Conservation (phyloP, 2,888 invertebrate species). For the Pediacus dermestoides region DNA sequence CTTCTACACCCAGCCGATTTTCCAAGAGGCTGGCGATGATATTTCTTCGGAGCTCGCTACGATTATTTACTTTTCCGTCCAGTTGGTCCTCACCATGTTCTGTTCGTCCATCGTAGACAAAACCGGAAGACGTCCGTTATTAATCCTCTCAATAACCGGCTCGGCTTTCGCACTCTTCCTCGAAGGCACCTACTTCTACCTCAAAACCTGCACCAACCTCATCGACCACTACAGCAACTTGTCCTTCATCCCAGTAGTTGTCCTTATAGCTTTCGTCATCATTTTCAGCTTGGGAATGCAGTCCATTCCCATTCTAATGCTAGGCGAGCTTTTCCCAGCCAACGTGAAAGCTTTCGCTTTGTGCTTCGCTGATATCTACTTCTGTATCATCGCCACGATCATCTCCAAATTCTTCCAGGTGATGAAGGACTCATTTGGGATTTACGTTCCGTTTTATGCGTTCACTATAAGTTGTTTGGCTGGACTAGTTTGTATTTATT, state of each 20-base stretch:
- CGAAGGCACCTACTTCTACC: constrained; percentile 49
- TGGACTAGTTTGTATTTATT: constrained; percentile 7
- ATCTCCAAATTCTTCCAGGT: constrained; percentile 48
- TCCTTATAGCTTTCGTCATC: constrained; percentile 50
- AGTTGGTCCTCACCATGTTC: constrained; percentile 54
- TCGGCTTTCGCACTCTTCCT: constrained; percentile 45
- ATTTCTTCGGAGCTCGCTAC: constrained; percentile 43
- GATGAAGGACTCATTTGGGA: constrained; percentile 11
- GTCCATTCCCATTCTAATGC: constrained; percentile 51
- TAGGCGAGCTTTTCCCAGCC: constrained; percentile 54
- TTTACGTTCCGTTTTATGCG: constrained; percentile 10
- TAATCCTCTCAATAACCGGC: constrained; percentile 51
- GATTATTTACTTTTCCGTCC: constrained; percentile 48
- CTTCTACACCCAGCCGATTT: constrained; percentile 56
- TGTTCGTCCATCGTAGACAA: constrained; percentile 58
- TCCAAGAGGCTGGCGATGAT: constrained; percentile 43
- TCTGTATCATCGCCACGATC: constrained; percentile 49
- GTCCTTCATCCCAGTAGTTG: constrained; percentile 48
- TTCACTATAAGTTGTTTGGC: constrained; percentile 8
- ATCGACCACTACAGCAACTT: constrained; percentile 41
- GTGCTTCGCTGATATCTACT: constrained; percentile 53
- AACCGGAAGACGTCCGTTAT: constrained; percentile 53
- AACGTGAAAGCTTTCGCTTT: constrained; percentile 56
- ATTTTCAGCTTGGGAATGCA: constrained; percentile 53
- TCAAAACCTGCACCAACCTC: constrained; percentile 42